phyloP scores from a whole-genome alignment of 2,113 vertebrate species.

The Notarius lentiginosus region DNA sequence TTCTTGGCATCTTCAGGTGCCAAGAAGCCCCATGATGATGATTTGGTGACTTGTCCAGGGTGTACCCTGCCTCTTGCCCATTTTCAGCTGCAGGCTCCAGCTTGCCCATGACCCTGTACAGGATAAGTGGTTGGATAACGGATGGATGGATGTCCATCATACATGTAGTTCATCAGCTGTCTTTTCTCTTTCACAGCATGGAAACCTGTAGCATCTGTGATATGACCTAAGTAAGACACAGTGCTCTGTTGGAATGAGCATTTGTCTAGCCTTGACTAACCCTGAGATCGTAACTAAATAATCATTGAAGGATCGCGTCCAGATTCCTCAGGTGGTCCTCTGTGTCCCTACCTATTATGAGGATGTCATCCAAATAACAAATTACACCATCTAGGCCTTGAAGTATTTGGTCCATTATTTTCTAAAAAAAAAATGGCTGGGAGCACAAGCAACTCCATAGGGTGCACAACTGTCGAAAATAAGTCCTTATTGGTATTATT shows the following conservation, averaged over 20 bases:
- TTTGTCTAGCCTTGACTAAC: conserved; percentile 22
- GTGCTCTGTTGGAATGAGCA: conserved; percentile 3
- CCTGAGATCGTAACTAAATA: background rate
- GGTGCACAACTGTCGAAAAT: background rate
- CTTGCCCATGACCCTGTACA: too few relatives aligned
- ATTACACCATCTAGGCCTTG: conserved; percentile 58
- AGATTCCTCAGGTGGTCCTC: background rate
- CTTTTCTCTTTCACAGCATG: background rate
- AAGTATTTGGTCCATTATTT: conserved; percentile 60
- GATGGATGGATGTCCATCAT: background rate
- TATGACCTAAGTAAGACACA: fast-evolving
- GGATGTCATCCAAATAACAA: conserved; percentile 54
- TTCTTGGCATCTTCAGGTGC: background rate
- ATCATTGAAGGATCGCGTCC: background rate
- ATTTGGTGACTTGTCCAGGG: background rate
- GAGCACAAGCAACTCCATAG: conserved; percentile 10
- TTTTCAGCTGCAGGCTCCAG: too few relatives aligned
- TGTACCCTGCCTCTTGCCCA: too few relatives aligned
- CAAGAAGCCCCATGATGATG: background rate
- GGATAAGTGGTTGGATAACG: too few relatives aligned
- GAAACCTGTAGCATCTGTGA: background rate
- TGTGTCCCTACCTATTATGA: conserved; percentile 27
- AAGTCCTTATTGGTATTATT: background rate
- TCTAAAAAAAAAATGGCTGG: conserved; percentile 45
- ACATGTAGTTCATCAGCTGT: background rate